phyloP scores from a whole-genome alignment of 1,140 invertebrate species.

The Ptiloglossa arizonensis region DNA sequence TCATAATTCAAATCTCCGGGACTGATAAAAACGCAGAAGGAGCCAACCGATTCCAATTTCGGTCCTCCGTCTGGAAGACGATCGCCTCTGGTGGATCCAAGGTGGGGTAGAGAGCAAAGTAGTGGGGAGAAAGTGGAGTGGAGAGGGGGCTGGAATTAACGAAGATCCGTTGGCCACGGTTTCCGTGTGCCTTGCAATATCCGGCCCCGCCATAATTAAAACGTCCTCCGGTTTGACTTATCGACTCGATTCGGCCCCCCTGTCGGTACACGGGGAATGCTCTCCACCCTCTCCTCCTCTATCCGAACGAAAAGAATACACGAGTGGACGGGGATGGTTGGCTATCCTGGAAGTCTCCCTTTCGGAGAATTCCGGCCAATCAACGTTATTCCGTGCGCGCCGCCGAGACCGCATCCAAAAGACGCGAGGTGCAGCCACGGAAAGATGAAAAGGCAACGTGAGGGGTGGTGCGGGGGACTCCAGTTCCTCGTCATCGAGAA shows the following conservation, averaged over 20 bases:
- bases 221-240: slow-evolving; percentile 67
- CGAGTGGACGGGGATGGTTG: slow-evolving; percentile 41
- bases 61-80: slow-evolving; percentile 19
- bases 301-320: slow-evolving; percentile 45
- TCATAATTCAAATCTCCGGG: slow-evolving; percentile 62
- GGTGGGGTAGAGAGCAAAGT: no score
- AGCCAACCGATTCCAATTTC: slow-evolving; percentile 23
- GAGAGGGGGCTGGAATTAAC: slow-evolving; percentile 44
- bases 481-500: slow-evolving; percentile 59
- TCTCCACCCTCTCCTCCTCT: no score
- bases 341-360: slow-evolving; percentile 35
- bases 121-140: neutral
- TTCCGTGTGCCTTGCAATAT: slow-evolving; percentile 65
- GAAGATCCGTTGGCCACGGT: slow-evolving; percentile 53
- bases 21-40: slow-evolving; percentile 49
- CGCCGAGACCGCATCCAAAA: slow-evolving; percentile 18
- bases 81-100: no score
- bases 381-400: slow-evolving; percentile 49
- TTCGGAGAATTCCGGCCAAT: slow-evolving; percentile 61
- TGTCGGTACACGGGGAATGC: neutral
- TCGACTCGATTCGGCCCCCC: slow-evolving; percentile 54
- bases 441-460: slow-evolving; percentile 57
- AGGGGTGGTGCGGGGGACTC: neutral
- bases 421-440: slow-evolving; percentile 35
- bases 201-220: slow-evolving; percentile 68